Evolutionary conservation across 2,888 invertebrate genomes (phyloP).

Genomic region (Lasius platythorax): DNA sequence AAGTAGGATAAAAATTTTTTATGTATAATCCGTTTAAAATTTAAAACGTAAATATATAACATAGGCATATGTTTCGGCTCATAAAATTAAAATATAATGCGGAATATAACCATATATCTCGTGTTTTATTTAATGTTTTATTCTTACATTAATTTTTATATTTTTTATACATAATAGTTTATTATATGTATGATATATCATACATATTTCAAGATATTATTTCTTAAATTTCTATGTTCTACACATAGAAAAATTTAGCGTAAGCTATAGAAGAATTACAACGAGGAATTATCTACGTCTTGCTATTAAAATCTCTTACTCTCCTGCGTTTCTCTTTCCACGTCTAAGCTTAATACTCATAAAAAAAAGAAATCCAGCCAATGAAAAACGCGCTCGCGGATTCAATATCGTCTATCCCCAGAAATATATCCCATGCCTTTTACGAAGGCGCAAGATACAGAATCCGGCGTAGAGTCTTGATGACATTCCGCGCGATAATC

Average conservation of each 20-base stretch:
- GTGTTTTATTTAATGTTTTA: not conserved
- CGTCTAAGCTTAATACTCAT: not conserved
- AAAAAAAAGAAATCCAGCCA: constrained; percentile 13
- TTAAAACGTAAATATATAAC: not conserved
- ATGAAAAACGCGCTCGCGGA: constrained; percentile 15
- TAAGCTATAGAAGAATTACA: not conserved
- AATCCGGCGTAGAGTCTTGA: constrained; percentile 22
- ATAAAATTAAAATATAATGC: not conserved
- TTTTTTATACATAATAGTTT: not conserved
- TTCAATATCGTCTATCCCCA: constrained; percentile 36
- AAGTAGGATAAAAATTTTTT: not conserved
- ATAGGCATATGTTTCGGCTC: not conserved
- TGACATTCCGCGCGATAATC: constrained; percentile 64
- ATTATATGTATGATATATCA: not conserved
- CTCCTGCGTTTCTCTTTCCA: not conserved
- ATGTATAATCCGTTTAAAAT: not conserved
- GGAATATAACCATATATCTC: not conserved
- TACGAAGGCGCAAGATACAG: constrained; percentile 13
- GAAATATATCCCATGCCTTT: constrained; percentile 34
- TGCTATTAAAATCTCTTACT: not conserved
- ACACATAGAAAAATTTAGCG: not conserved
- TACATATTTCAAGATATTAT: not conserved
- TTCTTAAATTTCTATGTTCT: not conserved
- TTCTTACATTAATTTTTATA: not conserved
- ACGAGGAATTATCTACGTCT: not conserved